Base-by-base conservation (phyloP, 1,140 invertebrate genomes). In the Eciton burchellii region DNA sequence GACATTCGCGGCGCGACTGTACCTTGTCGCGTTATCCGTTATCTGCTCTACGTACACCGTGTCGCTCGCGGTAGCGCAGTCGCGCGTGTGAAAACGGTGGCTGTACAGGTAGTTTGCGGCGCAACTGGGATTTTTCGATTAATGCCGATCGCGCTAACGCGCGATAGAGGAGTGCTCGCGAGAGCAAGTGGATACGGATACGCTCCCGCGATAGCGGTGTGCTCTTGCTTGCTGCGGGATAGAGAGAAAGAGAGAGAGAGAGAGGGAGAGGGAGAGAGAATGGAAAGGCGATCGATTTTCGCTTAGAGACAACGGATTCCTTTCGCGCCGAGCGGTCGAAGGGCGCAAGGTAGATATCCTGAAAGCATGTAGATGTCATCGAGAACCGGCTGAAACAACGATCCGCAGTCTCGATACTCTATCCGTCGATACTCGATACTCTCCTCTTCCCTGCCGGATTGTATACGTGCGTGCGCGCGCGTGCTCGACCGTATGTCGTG, bases 401-500 rank as follows among this genome's bases (percentile, higher is more conserved):
- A 45, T 16, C 35, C 35, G 49, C 19, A 8, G 54, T 54, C 56
- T 8, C 41, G 26, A 26, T n/a, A 12, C 43, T 26, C 56, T 21
- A n/a, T 24, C 29, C 29, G 59, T 65, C 62, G 11, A 14, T n/a
- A n/a, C n/a, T 35, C 35, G 35, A 6, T n/a, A n/a, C 49, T 52
- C 14, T 52, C 56, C 21, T 43, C 47, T 47, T 62, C 19, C 45
- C 21, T 54, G 3, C 0, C 56, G 43, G 35, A 6, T 14, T 16
- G 65, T 57, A 63, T 5, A 45, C 45, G 65, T 47, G 83, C 54
- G 68, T 68, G 68, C 54, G 65, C 45, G 29, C 29, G 60, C 59
- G 49, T 29, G 63, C 29, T 49, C 43, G n/a, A 84, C 16, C 57
- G 57, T 68, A 56, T 70, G 71, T 84, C 77, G 35, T 35, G 41